Percentiles rank a stretch among this genome's conserved stretches.
phyloP scores from a whole-genome alignment of 2,888 invertebrate genomes.

The Chironomus riparius region DNA sequence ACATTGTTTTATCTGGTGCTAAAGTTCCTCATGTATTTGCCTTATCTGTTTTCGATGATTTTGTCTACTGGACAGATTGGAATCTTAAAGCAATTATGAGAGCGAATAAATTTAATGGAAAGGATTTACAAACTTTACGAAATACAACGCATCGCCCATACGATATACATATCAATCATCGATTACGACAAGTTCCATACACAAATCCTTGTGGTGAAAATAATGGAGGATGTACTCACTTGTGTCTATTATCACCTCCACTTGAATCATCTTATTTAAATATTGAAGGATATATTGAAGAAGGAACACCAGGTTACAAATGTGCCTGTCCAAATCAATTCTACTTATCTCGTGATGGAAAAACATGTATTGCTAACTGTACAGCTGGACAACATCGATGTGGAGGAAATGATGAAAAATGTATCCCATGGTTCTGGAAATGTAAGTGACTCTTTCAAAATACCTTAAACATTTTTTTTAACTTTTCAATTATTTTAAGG shows the following conservation, averaged over 20 bases:
- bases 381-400: conserved; percentile 57
- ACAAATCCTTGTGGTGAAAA: conserved; percentile 83
- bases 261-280: conserved; percentile 64
- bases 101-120: conserved; percentile 86
- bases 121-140: conserved; percentile 60
- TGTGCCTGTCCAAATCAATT: conserved; percentile 97
- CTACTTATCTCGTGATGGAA: conserved; percentile 66
- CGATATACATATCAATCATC: conserved; percentile 87
- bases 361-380: conserved; percentile 91
- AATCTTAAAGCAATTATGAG: conserved; percentile 85
- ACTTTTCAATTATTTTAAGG: conserved; percentile 43
- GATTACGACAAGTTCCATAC: conserved; percentile 73
- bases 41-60: conserved; percentile 86
- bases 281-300: conserved; percentile 70
- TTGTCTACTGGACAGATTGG: conserved; percentile 97
- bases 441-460: conserved; percentile 36
- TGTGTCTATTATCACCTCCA: conserved; percentile 84
- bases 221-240: conserved; percentile 93
- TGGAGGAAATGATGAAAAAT: conserved; percentile 54
- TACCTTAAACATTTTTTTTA: neutral
- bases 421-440: conserved; percentile 74
- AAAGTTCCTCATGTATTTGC: conserved; percentile 94
- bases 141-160: conserved; percentile 94
- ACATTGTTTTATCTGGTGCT: conserved; percentile 67
- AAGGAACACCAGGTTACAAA: conserved; percentile 66